Evolutionary conservation across 2,113 vertebrate species (phyloP).

Genomic region (Gallinago jamesoni): DNA sequence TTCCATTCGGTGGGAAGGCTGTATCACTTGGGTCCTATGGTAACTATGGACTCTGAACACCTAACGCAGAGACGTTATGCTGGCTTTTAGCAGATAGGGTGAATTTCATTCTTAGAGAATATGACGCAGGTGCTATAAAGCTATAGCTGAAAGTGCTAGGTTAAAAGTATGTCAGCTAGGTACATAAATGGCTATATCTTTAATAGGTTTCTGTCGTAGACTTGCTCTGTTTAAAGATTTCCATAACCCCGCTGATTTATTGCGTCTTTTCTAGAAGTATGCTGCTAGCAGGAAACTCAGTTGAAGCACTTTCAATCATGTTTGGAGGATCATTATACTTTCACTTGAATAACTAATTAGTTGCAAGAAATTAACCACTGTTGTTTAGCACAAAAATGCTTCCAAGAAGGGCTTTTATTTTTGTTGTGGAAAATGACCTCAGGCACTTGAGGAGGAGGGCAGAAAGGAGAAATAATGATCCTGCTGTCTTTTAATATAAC

Average conservation of each 20-base stretch:
- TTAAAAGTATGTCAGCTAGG: conserved; percentile 34
- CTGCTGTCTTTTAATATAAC: conserved; percentile 30
- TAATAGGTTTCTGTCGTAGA: conserved; percentile 45
- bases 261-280: conserved; percentile 59
- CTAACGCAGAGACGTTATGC: background rate
- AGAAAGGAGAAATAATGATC: conserved; percentile 33
- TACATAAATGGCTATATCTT: background rate
- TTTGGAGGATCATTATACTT: conserved; percentile 73
- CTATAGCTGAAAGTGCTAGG: conserved; percentile 10
- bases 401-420: conserved; percentile 42
- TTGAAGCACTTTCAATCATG: conserved; percentile 78
- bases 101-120: background rate
- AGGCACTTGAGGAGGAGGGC: background rate
- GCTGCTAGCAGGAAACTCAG: conserved; percentile 70
- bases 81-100: background rate
- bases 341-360: conserved; percentile 74
- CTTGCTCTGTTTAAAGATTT: conserved; percentile 69
- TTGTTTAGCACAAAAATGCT: conserved; percentile 60
- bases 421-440: conserved; percentile 60
- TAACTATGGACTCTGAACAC: background rate
- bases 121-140: conserved; percentile 6
- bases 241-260: conserved; percentile 80
- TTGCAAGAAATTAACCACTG: conserved; percentile 71
- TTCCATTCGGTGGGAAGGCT: background rate
- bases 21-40: background rate